Base-by-base conservation (phyloP, 2,888 invertebrate genomes). In the Ferrisia virgata region DNA sequence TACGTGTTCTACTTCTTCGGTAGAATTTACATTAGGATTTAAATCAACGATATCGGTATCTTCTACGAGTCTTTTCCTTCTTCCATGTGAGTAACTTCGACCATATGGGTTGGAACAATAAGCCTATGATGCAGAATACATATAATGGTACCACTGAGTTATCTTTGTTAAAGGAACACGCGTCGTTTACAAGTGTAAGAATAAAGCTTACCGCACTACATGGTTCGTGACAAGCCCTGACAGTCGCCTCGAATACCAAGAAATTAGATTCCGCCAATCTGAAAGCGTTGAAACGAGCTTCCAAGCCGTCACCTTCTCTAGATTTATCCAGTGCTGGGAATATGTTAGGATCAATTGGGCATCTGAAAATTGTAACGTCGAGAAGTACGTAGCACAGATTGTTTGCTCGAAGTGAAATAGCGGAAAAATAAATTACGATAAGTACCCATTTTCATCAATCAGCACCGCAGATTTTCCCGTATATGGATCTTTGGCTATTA, bases 201-300 rank as follows among this genome's bases (percentile, higher is more conserved):
- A 18, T 31, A 15, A 4, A 4, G 85, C 90, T 89, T 87, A 92
- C 93, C 79, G 96, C 96, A 88, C 95, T 95, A 87, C 96, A 97
- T 8, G 95, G 95, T 79, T 96, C 95, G 69, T 95, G 90, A 87
- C 96, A 97, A 0, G 96, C 95, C 85, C 95, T 90, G 0, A 97
- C 96, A 0, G 95, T 96, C 0, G 96, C 96, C 89, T 97, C 96
- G 87, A 97, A 97, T 0, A 96, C 95, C 86, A 97, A 89, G 91
- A 96, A 96, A 89, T 96, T 96, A 0, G 96, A 96, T 89, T 96
- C 96, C 0, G 96, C 96, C 86, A 97, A 96, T 89, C 96, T 97
- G 88, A 96, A 97, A 0, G 96, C 96, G 88, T 96, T 96, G 89
- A 97, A 97, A 87, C 96, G 91, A 0, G 96, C 96, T 90, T 96